These are phyloP conservation scores for Luperina testacea DNA, from an alignment of 2,888 invertebrate genomes.

Conservation along the genomic window DNA sequence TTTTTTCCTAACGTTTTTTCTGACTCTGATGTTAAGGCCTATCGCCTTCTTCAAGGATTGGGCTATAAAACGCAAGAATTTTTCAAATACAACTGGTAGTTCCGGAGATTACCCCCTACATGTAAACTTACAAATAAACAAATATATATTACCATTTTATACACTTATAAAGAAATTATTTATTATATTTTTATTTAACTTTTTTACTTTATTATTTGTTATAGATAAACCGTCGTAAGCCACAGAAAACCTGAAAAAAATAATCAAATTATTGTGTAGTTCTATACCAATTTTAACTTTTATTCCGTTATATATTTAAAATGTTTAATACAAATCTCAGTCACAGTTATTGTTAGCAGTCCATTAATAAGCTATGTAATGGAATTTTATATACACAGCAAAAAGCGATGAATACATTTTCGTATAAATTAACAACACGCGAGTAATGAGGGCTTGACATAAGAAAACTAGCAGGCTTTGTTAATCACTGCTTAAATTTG, in stretches of 20 bases:
- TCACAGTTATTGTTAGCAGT: conserved; percentile 47
- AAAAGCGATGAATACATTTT: conserved; percentile 68
- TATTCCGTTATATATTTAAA: conserved; percentile 4
- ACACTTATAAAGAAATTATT: no score
- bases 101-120: no score
- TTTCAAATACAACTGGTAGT: no score
- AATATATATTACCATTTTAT: neutral
- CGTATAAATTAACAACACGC: conserved; percentile 69
- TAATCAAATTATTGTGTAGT: neutral
- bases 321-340: conserved; percentile 36
- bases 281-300: neutral
- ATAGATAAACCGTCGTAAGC: neutral
- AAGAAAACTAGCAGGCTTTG: conserved; percentile 55
- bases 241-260: neutral
- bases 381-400: conserved; percentile 63
- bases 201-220: neutral
- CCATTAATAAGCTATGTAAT: conserved; percentile 49
- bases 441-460: conserved; percentile 55
- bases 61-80: no score
- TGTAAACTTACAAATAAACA: no score
- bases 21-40: no score
- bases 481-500: conserved; percentile 59
- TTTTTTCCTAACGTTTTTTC: no score
- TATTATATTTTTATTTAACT: no score
- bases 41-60: no score